These are phyloP conservation scores for Morphnarchus princeps DNA, from an alignment of 2,113 vertebrate genomes.

Conservation along the genomic window DNA sequence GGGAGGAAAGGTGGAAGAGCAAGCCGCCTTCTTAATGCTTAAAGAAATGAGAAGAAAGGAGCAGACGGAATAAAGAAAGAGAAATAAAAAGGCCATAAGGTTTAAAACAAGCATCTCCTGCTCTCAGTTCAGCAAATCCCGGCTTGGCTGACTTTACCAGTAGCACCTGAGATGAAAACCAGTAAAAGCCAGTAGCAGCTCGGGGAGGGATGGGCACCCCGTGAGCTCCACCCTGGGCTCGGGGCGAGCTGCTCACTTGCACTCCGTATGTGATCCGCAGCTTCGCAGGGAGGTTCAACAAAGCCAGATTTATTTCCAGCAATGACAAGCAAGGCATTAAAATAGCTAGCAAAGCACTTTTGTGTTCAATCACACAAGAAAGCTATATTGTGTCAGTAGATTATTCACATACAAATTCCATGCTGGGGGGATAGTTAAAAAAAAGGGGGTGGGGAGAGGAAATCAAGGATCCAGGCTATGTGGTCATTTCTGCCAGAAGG, in stretches of 20 bases:
- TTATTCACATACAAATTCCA: neutral
- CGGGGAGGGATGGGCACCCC: neutral
- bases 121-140: neutral
- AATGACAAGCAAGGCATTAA: neutral
- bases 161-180: neutral
- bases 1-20: neutral
- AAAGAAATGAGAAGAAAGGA: neutral
- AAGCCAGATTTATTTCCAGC: neutral
- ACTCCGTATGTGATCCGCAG: neutral
- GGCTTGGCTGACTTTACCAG: neutral
- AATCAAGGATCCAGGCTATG: neutral
- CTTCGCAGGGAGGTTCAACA: neutral
- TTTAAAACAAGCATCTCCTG: neutral
- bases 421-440: neutral
- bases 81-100: neutral
- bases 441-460: neutral
- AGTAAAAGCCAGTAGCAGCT: neutral
- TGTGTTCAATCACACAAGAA: neutral
- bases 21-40: neutral
- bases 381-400: neutral
- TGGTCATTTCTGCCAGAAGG: neutral
- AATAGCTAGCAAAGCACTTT: neutral
- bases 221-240: neutral
- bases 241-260: neutral
- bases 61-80: neutral